Percentiles rank a stretch among this genome's conserved stretches.
Evolutionary conservation across 2,888 invertebrate species (phyloP).

Genomic region (Noctuana brunneofusca): DNA sequence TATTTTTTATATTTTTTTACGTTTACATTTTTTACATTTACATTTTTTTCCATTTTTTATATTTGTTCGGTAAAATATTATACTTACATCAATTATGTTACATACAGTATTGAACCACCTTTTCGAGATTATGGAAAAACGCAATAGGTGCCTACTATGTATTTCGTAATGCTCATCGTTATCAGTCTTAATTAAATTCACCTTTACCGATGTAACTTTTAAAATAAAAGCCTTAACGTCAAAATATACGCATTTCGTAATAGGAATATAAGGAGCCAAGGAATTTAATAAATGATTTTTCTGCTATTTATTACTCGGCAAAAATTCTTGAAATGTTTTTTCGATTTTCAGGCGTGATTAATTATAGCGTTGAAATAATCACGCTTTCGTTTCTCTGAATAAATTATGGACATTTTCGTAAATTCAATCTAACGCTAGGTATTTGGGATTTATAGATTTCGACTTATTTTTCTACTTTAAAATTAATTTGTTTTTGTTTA

Average conservation of each 20-base stretch:
- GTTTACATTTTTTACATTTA: no score
- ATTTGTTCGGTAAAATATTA: no score
- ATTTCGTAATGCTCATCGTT: no score
- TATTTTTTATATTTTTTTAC: no score
- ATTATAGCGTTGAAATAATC: neutral
- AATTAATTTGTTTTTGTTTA: neutral
- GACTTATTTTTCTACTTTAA: no score
- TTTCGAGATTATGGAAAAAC: no score
- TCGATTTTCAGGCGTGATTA: slow-evolving; percentile 4
- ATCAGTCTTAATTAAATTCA: neutral
- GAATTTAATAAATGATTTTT: neutral
- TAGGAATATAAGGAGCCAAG: neutral
- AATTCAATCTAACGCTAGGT: no score
- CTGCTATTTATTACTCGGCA: neutral
- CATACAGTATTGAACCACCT: no score
- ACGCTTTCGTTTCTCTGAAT: neutral
- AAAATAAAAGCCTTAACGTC: neutral
- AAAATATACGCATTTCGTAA: neutral
- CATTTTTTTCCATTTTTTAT: no score
- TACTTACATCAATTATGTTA: no score
- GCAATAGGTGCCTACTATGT: no score
- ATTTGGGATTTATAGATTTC: neutral
- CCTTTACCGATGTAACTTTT: neutral
- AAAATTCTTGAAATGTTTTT: neutral
- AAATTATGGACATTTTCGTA: neutral